These are phyloP conservation scores for Sphaeridia pumilis DNA, from an alignment of 2,888 invertebrate species.

Conservation along the genomic window DNA sequence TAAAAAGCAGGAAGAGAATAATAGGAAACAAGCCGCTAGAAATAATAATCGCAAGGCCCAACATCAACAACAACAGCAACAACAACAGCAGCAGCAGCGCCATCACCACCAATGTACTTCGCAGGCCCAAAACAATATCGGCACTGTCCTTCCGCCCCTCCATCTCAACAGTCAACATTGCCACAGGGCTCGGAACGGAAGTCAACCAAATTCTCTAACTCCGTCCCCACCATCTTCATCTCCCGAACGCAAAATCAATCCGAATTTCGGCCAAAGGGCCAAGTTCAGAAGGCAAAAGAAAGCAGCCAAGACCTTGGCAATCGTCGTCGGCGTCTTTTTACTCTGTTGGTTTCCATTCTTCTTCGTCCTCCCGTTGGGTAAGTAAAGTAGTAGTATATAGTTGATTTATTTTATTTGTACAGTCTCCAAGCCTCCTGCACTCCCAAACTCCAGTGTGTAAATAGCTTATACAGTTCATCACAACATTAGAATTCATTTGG, in stretches of 20 bases:
- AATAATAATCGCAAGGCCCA: background rate
- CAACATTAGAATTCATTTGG: too few species aligned
- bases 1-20: slow-evolving; percentile 9
- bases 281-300: slow-evolving; percentile 51
- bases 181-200: too few species aligned
- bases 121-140: too few species aligned
- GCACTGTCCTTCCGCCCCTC: too few species aligned
- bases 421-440: background rate
- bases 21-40: slow-evolving; percentile 7
- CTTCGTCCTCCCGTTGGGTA: slow-evolving; percentile 52
- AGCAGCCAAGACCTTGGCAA: slow-evolving; percentile 54
- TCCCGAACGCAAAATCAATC: slow-evolving; percentile 31
- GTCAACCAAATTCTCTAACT: slow-evolving; percentile 30
- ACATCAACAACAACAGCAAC: slow-evolving; percentile 4
- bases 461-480: too few species aligned
- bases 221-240: slow-evolving; percentile 35
- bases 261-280: slow-evolving; percentile 40
- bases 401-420: background rate
- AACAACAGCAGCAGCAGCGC: slow-evolving; percentile 9
- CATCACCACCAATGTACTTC: too few species aligned
- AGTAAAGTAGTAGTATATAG: slow-evolving; percentile 37
- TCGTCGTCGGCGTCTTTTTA: slow-evolving; percentile 53
- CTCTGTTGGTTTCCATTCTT: slow-evolving; percentile 60
- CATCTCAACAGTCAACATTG: too few species aligned
- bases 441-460: too few species aligned